Evolutionary conservation across 2,888 invertebrate species (phyloP), one percentile per base, ranked within the genome.

Genomic region (Cosmia pyralina): DNA sequence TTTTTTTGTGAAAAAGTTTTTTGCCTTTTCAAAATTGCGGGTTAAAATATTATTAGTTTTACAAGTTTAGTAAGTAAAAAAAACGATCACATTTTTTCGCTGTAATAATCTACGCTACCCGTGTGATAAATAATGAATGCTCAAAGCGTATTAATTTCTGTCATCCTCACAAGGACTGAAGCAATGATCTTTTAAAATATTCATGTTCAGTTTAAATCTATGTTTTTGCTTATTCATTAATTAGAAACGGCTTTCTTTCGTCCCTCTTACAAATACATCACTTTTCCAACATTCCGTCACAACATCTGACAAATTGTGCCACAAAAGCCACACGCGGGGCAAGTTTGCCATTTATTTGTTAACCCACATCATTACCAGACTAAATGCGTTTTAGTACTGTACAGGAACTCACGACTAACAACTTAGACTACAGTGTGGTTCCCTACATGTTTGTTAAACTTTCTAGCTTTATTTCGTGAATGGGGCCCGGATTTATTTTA

Each of bases 311-410:
- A 44, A 58, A 77, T 17, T 22, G 28, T 48, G 55, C 52, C 55
- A 53, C 69, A 82, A 69, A 75, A 57, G 50, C 59, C 69, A 48
- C 67, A 46, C 15, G 52, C 15, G 3, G 22, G 13, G 4, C 3
- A 46, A 62, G 46, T 82, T 69, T 70, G 52, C 34, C 65, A 69
- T 62, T 62, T 69, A 82, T 63, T 82, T 70, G 65, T n/a, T 48
- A 48, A 53, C 65, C 82, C 62, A 77, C 70, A 58, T 82, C 82
- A 79, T 77, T 66, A 57, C 48, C n/a, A 44, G 41, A 63, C 78
- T 66, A 58, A 69, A 65, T 57, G 28, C 48, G 34, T 64, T 69
- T 77, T 38, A 63, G 28, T 69, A 38, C 2, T 34, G 22, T 17
- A 22, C 11, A 17, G 57, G 34, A 78, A 79, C 57, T 53, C 15